Percentiles rank a stretch among this genome's conserved stretches.
Evolutionary conservation across 1,140 invertebrate species (phyloP).

Genomic region (Sarcophaga peregrina): DNA sequence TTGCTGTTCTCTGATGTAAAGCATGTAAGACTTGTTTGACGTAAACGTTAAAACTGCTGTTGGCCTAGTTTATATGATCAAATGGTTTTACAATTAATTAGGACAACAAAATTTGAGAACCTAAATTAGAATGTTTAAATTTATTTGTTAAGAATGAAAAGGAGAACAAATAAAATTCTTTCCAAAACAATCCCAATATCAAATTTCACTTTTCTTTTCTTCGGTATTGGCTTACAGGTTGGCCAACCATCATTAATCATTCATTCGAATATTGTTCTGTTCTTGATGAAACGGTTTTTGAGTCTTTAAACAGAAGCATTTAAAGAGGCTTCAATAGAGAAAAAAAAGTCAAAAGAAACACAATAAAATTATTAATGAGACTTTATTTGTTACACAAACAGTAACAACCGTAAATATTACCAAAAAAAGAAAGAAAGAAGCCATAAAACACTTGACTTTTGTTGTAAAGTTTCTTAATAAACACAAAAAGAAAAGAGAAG

Average conservation of each 20-base stretch:
- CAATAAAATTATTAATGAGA: background rate
- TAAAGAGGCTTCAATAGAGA: background rate
- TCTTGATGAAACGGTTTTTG: background rate
- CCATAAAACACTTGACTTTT: background rate
- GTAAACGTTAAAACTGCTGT: too few relatives aligned
- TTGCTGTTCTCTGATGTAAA: too few relatives aligned
- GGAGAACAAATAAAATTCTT: too few relatives aligned
- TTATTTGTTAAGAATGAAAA: too few relatives aligned
- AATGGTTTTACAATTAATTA: too few relatives aligned
- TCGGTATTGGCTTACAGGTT: background rate
- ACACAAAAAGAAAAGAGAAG: background rate
- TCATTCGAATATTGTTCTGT: background rate
- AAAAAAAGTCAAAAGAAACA: background rate
- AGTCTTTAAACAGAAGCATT: slow-evolving; percentile 1
- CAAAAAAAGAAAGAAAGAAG: background rate
- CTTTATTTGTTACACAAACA: background rate
- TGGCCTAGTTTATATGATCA: too few relatives aligned
- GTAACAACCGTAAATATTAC: background rate
- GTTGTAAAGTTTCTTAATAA: background rate
- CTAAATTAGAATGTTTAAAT: too few relatives aligned
- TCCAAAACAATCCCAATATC: too few relatives aligned
- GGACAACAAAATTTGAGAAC: too few relatives aligned
- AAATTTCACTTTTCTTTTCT: slow-evolving; percentile 15
- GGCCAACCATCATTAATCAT: background rate
- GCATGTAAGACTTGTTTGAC: too few relatives aligned